Evolutionary conservation across 1,140 invertebrate species (phyloP), one percentile per base, ranked within the genome.

Genomic region (Dysdera silvatica): DNA sequence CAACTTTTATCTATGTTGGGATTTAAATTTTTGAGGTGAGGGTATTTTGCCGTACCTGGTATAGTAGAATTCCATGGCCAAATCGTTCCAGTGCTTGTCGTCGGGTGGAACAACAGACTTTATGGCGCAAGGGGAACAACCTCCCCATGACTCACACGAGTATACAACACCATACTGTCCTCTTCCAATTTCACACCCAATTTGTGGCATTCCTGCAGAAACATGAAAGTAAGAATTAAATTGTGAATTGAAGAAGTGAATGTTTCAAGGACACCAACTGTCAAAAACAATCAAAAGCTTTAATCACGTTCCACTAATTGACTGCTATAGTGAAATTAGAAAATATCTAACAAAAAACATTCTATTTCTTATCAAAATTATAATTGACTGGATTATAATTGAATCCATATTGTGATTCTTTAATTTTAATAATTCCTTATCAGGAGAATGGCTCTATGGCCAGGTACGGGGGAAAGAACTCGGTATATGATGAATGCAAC

Each of bases 121-220:
- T n/a, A 93, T 83, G 14, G 90, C 90, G 73, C 84, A 89, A 0
- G 85, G 86, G 43, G 82, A 78, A 48, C 80, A 81, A 14, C 74
- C 76, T 1, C 80, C 87, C 90, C 91, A 94, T 12, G 79, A 75
- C 37, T 90, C 86, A 70, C 89, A 89, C 0, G 85, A 79, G 74
- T 88, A 94, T 10, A 94, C 91, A n/a, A 95, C 89, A 14, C 91
- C 91, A 76, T 93, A 95, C 72, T 94, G 90, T 1, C 91, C 91
- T 29, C 90, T 80, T 1, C 90, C 91, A 37, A 94, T 88, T 77
- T 94, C 90, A 66, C 84, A 81, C 2, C 84, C 85, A 47, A 87
- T 80, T 64, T 85, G 81, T 0, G 90, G 90, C 75, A 87, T 85
- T 1, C 89, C 89, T 83, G 61, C 8, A 67, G 20, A 45, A 58